Conservation (phyloP, 2,797 vertebrate species). For the Rhodeus uyekii region DNA sequence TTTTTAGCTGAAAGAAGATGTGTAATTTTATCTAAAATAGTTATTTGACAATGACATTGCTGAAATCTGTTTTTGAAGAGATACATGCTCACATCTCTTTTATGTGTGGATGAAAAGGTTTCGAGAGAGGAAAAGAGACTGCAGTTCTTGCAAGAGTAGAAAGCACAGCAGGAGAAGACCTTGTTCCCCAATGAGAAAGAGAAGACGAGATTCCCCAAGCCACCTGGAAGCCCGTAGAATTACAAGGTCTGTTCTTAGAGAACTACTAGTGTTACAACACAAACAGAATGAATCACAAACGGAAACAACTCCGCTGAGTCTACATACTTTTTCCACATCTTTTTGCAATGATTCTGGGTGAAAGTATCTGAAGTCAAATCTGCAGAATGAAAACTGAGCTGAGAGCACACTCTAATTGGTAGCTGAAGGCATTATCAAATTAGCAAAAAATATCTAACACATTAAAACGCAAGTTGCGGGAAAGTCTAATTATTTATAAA, state of each 20-base stretch:
- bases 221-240: constrained; percentile 96
- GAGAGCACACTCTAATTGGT: neutral
- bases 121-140: constrained; percentile 71
- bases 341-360: neutral
- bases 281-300: neutral
- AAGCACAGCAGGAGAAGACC: constrained; percentile 79
- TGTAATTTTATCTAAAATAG: neutral
- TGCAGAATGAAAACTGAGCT: neutral
- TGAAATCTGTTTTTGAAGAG: neutral
- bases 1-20: neutral
- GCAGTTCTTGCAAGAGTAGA: constrained; percentile 75
- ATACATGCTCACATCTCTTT: neutral
- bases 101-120: constrained; percentile 55
- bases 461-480: neutral
- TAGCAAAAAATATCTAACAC: neutral
- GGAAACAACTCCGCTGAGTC: neutral
- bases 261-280: neutral
- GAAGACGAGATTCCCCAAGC: constrained; percentile 95
- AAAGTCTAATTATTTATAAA: too few relatives aligned
- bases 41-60: neutral
- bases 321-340: neutral
- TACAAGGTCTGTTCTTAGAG: constrained; percentile 81
- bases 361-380: neutral
- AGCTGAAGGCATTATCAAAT: neutral
- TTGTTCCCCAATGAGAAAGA: constrained; percentile 93